Percentiles rank a stretch among this genome's conserved stretches.
Evolutionary conservation across 2,888 invertebrate species (phyloP).

Genomic region (Chironomus tentans): DNA sequence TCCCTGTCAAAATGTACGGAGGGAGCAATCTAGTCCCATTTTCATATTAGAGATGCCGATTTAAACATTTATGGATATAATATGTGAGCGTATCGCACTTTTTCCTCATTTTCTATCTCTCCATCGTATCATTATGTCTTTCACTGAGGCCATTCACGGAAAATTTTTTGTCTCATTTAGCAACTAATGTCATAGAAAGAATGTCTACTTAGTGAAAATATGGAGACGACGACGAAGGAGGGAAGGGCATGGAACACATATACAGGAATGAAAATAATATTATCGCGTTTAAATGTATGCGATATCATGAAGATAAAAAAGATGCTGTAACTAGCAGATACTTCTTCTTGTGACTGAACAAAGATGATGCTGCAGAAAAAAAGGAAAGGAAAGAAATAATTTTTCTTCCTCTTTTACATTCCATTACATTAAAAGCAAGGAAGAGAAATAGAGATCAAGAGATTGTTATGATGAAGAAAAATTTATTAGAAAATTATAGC

Average conservation of each 20-base stretch:
- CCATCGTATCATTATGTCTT: not conserved
- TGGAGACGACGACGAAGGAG: not conserved
- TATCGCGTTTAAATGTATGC: too few relatives aligned
- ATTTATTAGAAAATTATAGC: not conserved
- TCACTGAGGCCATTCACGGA: not conserved
- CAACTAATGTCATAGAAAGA: constrained; percentile 8
- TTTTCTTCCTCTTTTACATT: not conserved
- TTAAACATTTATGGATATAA: not conserved
- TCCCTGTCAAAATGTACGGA: not conserved
- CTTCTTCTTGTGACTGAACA: not conserved
- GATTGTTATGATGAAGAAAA: not conserved
- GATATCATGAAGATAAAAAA: not conserved
- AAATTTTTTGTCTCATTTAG: constrained; percentile 8
- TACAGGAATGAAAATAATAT: too few relatives aligned
- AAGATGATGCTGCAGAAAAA: not conserved
- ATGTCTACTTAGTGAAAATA: not conserved
- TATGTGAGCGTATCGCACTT: not conserved
- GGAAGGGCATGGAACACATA: too few relatives aligned
- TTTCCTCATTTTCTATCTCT: not conserved
- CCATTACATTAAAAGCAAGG: not conserved
- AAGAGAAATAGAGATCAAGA: not conserved
- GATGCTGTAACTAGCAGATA: not conserved
- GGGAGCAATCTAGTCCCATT: not conserved
- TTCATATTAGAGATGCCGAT: not conserved
- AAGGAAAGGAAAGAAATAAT: not conserved